Base-by-base conservation (phyloP, 2,888 invertebrate species). In the Drosophila affinis region DNA sequence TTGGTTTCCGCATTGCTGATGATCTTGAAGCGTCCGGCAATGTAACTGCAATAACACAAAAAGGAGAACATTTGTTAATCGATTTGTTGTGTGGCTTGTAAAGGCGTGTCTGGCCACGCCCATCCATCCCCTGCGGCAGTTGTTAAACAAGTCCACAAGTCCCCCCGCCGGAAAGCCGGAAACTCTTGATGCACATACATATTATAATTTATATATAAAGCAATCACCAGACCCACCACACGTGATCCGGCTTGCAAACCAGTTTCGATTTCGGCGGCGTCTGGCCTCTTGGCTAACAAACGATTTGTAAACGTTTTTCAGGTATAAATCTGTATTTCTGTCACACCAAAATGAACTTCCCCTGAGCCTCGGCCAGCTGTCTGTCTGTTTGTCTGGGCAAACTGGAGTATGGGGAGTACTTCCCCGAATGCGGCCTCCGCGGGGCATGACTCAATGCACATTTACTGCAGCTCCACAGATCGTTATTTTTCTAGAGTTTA, bases 1-100 rank as follows among this genome's bases (percentile, higher is more conserved):
- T 96, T 97, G 4, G 97, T 95, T 93, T 98, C 98, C 39, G 95
- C 94, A 90, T 95, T 95, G 62, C 96, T 95, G 27, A 98, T 96
- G 51, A 97, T 93, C 91, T 96, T 96, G 70, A 96, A 93, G 72
- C 97, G 94, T 9, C 98, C 98, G 69, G 98, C 97, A 49, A 96
- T 91, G 89, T 97, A 98, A 79, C 97, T 97, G 90, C 39, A 68
- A 49, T 24, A 24, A 24, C 3, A 24, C 62, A 52, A 18, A 52
- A 71, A 48, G 32, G 59, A 46, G 56, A 53, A 56, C 48, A 67
- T 58, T 62, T 46, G 51, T 54, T 21, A 53, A 52, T 18, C 57
- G 62, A 59, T 56, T 55, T 39, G 39, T 39, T 39, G 39, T n/a
- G 3, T 7, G 39, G 63, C 44, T 70, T 69, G 70, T 60, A 53